phyloP scores from a whole-genome alignment of 2,888 invertebrate genomes.

The Phaonia tiefii region DNA sequence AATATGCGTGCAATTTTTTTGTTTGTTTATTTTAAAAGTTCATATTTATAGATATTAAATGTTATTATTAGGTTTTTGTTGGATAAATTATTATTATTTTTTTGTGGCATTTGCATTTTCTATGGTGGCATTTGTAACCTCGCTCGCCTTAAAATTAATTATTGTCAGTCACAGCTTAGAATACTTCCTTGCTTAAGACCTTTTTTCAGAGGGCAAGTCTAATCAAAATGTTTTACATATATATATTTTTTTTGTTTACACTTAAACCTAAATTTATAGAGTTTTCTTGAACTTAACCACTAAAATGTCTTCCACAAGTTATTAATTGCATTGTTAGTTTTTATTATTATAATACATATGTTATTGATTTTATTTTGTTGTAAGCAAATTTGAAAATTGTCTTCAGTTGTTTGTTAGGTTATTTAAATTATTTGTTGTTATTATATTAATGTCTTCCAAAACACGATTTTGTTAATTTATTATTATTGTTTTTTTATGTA shows the following conservation, averaged over 20 bases:
- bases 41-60: no score
- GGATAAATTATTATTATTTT: constrained; percentile 65
- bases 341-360: constrained; percentile 55
- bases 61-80: constrained; percentile 11
- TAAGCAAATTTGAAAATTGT: constrained; percentile 62
- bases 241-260: constrained; percentile 44
- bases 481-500: constrained; percentile 37
- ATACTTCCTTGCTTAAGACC: constrained; percentile 70
- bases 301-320: constrained; percentile 66
- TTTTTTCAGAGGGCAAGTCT: constrained; percentile 70
- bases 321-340: constrained; percentile 39
- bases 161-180: constrained; percentile 81
- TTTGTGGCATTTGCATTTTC: constrained; percentile 47
- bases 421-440: constrained; percentile 35
- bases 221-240: constrained; percentile 44
- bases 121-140: constrained; percentile 64
- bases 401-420: constrained; percentile 50
- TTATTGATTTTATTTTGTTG: constrained; percentile 53
- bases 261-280: constrained; percentile 43
- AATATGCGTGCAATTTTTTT: constrained; percentile 62
- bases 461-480: constrained; percentile 38
- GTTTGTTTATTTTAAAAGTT: no score
- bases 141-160: constrained; percentile 67
- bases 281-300: constrained; percentile 32
- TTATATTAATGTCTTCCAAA: constrained; percentile 62